A percentile compares a stretch with the other conserved stretches of the same genome.
Conservation (phyloP, 2,888 invertebrate genomes). For the Dascillus cervinus region DNA sequence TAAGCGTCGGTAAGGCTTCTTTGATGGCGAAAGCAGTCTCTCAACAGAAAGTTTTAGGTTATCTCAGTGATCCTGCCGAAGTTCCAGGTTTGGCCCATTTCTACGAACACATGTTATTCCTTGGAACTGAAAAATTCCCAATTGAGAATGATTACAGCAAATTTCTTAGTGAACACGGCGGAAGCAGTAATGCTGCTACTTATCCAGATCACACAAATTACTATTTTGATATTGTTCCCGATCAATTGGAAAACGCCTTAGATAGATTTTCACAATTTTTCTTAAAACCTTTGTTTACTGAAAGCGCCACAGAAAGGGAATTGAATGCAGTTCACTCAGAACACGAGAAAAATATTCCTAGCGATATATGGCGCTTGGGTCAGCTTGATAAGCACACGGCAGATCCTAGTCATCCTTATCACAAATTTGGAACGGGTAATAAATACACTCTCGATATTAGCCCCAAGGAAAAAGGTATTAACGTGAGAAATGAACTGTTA, state of each 20-base stretch:
- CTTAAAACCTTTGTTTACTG: constrained; percentile 85
- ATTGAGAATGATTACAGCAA: constrained; percentile 86
- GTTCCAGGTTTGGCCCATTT: constrained; percentile 94
- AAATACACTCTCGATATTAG: constrained; percentile 68
- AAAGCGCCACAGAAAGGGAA: constrained; percentile 85
- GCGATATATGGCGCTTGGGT: constrained; percentile 82
- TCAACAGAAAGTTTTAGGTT: too few species aligned
- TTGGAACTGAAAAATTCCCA: constrained; percentile 91
- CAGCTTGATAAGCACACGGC: constrained; percentile 84
- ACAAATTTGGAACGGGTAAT: constrained; percentile 91
- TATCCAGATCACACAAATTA: constrained; percentile 86
- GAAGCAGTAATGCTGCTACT: constrained; percentile 86
- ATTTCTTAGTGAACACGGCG: constrained; percentile 86
- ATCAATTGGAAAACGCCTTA: constrained; percentile 67
- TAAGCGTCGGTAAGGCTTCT: constrained; percentile 70
- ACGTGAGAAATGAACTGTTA: constrained; percentile 80
- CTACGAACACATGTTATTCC: constrained; percentile 97
- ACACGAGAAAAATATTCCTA: constrained; percentile 87
- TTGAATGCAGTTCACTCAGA: constrained; percentile 95
- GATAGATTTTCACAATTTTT: constrained; percentile 99
- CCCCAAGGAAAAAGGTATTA: constrained; percentile 74
- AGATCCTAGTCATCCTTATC: constrained; percentile 71
- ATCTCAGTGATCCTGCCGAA: constrained; percentile 83
- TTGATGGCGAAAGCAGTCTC: too few species aligned
- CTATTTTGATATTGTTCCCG: constrained; percentile 87